Conservation (phyloP, 2,113 vertebrate species). For the Speoplatyrhinus poulsoni region DNA sequence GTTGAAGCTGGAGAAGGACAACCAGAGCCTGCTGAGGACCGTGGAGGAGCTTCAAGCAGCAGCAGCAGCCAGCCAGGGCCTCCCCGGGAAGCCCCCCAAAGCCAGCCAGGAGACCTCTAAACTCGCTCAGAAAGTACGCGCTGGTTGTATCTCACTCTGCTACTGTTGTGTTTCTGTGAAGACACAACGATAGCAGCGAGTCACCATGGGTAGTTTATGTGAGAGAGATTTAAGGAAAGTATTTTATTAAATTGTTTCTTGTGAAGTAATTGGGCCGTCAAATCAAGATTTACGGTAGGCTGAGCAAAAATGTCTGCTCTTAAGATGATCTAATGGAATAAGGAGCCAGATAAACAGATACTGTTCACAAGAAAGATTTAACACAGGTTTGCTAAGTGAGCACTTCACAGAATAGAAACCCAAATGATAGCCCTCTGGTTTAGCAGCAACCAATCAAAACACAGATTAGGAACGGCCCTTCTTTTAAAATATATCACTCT, state of each 20-base stretch:
- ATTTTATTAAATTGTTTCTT: no score
- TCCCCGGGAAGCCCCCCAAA: slow-evolving; percentile 80
- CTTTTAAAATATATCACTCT: slow-evolving; percentile 35
- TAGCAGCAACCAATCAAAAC: slow-evolving; percentile 11
- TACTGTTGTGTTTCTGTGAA: background rate
- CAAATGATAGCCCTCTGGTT: background rate
- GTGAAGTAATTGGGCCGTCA: no score
- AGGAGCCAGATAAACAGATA: background rate
- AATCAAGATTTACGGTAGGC: background rate
- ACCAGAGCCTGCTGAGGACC: slow-evolving; percentile 90
- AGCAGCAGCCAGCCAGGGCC: slow-evolving; percentile 72
- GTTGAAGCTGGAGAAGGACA: slow-evolving; percentile 96
- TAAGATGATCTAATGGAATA: background rate
- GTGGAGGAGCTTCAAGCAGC: slow-evolving; percentile 87
- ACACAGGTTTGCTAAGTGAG: background rate
- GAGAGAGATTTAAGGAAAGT: no score
- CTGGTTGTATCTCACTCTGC: background rate
- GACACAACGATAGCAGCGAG: no score
- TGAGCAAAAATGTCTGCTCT: background rate
- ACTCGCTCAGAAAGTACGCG: slow-evolving; percentile 85
- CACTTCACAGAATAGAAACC: no score
- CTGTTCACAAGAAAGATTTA: background rate
- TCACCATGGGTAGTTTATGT: background rate
- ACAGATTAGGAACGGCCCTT: slow-evolving; percentile 36
- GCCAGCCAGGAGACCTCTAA: slow-evolving; percentile 90